Evolutionary conservation across 2,888 invertebrate genomes (phyloP), one percentile per base, ranked within the genome.

Genomic region (Nebria salina): DNA sequence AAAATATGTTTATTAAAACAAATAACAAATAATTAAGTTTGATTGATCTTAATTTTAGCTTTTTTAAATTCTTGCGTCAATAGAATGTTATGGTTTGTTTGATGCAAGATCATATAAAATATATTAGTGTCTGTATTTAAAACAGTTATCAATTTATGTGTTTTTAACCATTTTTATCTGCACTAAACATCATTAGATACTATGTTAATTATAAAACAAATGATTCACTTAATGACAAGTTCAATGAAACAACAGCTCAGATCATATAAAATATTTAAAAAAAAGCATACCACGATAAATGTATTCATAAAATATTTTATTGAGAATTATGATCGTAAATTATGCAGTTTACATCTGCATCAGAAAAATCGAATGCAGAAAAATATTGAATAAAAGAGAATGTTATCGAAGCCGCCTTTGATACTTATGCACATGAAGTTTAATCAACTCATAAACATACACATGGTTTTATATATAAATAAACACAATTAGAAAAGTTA

Each of bases 391-490:
- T 54, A 54, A 8, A 54, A 54, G 54, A 54, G 54, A 54, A 54
- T 54, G 54, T 54, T 54, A 54, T 54, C 54, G 54, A 54, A 54
- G 54, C 54, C 54, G 54, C 54, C 54, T 54, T 54, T 54, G 54
- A 54, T 54, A 54, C 54, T 54, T 54, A 54, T 54, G 7, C 54
- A 54, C 54, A 54, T 54, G 54, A 54, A 54, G 54, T 54, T 54
- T 54, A 54, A 54, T 54, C 54, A 54, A 54, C 54, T 54, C 54
- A 54, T 54, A 54, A 54, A 54, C 13, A 54, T 54, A 54, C 54
- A 54, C 54, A 54, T 54, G 54, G 8, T 54, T 54, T 54, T 54
- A 54, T 54, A 7, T 2, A 54, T 54, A 34, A 34, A 54, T 54
- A 54, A 54, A 54, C 7, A 54, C 6, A 54, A 13, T 13, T 54